phyloP scores from a whole-genome alignment of 2,113 vertebrate genomes.

The Vanacampus margaritifer region DNA sequence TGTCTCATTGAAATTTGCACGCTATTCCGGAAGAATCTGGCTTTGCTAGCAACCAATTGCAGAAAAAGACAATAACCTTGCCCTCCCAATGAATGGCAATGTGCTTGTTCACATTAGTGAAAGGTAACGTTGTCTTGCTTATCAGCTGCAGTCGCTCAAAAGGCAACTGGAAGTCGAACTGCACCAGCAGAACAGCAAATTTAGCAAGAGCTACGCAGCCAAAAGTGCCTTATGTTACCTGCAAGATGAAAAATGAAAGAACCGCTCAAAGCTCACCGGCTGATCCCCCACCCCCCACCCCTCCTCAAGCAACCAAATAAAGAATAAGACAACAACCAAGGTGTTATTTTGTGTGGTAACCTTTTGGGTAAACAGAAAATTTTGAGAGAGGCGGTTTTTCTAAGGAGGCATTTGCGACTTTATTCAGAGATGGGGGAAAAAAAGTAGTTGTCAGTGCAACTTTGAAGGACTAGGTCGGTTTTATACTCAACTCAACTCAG shows the following conservation, averaged over 20 bases:
- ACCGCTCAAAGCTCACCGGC: neutral
- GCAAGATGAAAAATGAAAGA: neutral
- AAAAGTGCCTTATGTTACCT: neutral
- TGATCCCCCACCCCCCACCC: neutral
- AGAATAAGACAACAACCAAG: neutral
- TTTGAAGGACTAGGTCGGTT: neutral
- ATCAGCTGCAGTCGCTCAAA: neutral
- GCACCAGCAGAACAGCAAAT: neutral
- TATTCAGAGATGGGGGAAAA: neutral
- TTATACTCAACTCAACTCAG: no score
- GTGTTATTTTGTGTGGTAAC: neutral
- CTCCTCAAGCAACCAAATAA: neutral
- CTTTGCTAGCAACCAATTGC: no score
- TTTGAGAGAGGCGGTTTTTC: neutral
- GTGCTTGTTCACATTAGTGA: neutral
- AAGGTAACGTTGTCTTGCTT: neutral
- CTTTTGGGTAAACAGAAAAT: neutral
- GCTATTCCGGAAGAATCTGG: no score
- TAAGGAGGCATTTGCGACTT: neutral
- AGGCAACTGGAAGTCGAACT: neutral
- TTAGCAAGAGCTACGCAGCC: neutral
- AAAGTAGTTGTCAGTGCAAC: neutral
- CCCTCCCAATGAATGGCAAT: neutral
- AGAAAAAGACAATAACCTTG: no score
- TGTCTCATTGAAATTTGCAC: no score